These are phyloP conservation scores for Vicugna pacos DNA, from an alignment of 2,113 vertebrate genomes.

Conservation along the genomic window DNA sequence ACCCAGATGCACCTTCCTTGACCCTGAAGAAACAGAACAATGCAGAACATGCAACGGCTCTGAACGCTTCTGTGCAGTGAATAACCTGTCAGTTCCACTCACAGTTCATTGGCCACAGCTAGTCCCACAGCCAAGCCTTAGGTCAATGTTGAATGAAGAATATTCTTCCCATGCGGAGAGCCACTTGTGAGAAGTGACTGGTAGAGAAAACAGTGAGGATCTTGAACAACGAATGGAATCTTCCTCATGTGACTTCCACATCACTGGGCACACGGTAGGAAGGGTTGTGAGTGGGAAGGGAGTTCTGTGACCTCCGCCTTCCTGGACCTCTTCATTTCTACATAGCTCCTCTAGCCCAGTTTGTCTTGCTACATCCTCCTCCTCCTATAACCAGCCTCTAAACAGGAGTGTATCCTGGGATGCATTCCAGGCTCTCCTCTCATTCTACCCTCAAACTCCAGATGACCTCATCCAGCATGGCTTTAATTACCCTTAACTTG, in stretches of 20 bases:
- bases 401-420: neutral
- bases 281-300: no score
- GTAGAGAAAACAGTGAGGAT: neutral
- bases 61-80: neutral
- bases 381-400: neutral
- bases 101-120: neutral
- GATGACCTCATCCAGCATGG: slow-evolving; percentile 57
- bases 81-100: neutral
- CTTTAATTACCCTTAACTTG: slow-evolving; percentile 56
- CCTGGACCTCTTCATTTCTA: neutral
- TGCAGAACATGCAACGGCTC: rapidly evolving
- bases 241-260: neutral
- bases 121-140: neutral
- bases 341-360: neutral
- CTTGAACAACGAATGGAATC: neutral
- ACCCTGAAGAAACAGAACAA: neutral
- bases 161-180: neutral
- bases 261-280: rapidly evolving
- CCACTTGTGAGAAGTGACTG: neutral
- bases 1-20: neutral
- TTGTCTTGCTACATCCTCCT: neutral
- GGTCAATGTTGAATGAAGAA: neutral
- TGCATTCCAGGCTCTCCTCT: neutral
- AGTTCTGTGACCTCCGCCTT: neutral
- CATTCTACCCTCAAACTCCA: neutral